Base-by-base conservation (phyloP, 1,140 invertebrate genomes). In the Polyergus mexicanus region DNA sequence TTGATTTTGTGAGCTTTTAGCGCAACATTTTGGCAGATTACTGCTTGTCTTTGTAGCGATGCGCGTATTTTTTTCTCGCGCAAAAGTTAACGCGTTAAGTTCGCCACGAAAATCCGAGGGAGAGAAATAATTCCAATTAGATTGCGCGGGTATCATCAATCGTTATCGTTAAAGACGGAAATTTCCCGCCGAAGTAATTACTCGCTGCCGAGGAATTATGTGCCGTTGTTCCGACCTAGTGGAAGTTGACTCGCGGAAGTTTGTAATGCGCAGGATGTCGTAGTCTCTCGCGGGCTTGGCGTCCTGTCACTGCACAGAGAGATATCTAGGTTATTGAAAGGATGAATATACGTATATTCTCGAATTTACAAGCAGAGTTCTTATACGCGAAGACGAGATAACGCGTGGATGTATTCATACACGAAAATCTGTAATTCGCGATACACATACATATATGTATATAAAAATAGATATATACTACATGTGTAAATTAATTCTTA, bases 181-280 rank as follows among this genome's bases (percentile, higher is more conserved):
- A 89, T 89, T 88, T 88, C 88, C 54, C 74, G 58, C 72, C 83
- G 56, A 65, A 58, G 47, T 89, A 86, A 89, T 89, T 89, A 89
- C 87, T 76, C 81, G 74, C 62, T 84, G 56, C 87, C 22, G 68
- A 74, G 68, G 75, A 89, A 85, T 85, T 89, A 69, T 86, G 51
- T 75, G 86, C 80, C 80, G 72, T 87, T 88, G 86, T 89, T 66
- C 88, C 87, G 71, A 88, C 78, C 76, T 78, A 56, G 35, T 71
- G 81, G 63, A 75, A 75, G 69, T 63, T 86, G 32, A 60, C 62
- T 62, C 16, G 83, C 72, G 72, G 83, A 85, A 76, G 66, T 65
- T 85, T 58, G 62, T 85, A 74, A 75, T 75, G 71, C 56, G 68
- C 69, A 35, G 66, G 41, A 85, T 68, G 66, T 74, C 44, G 62